Evolutionary conservation across 2,888 invertebrate genomes (phyloP).

Genomic region (Aleiodes alternator): DNA sequence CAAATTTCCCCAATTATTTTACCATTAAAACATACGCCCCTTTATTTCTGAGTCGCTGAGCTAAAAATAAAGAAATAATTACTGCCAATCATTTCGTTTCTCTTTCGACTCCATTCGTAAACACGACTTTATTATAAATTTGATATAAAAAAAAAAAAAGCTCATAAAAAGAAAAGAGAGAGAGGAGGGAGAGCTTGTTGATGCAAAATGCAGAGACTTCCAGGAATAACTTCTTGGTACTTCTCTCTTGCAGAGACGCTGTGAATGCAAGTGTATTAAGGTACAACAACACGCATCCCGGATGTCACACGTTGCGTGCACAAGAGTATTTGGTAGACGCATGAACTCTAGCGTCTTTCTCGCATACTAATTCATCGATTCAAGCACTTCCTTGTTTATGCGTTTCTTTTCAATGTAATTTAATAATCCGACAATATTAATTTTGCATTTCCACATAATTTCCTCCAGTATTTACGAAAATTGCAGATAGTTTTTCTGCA

Average conservation of each 20-base stretch:
- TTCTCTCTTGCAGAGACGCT: conserved; percentile 33
- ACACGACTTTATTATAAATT: not conserved
- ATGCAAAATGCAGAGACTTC: conserved; percentile 43
- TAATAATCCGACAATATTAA: not conserved
- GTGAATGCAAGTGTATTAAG: conserved; percentile 27
- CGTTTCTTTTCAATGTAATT: not conserved
- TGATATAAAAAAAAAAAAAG: not conserved
- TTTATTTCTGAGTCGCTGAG: not conserved
- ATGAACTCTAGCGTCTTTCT: conserved; percentile 7
- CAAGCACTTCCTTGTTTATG: conserved; percentile 12
- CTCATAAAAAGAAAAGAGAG: conserved; percentile 3
- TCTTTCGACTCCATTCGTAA: conserved; percentile 1
- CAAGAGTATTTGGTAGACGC: conserved; percentile 20
- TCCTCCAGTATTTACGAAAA: not conserved
- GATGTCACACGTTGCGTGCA: conserved; percentile 47
- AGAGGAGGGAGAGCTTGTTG: not conserved
- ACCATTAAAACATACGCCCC: too few species aligned
- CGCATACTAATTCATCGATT: conserved; percentile 27
- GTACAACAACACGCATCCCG: conserved; percentile 50
- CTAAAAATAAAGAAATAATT: not conserved
- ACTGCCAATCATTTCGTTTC: not conserved
- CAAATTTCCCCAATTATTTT: too few species aligned
- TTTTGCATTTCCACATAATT: not conserved
- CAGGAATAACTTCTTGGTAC: conserved; percentile 55
- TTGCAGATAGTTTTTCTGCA: not conserved